These are phyloP conservation scores for Mesorhabditis belari DNA, from an alignment of 2,888 invertebrate genomes.

Conservation along the genomic window DNA sequence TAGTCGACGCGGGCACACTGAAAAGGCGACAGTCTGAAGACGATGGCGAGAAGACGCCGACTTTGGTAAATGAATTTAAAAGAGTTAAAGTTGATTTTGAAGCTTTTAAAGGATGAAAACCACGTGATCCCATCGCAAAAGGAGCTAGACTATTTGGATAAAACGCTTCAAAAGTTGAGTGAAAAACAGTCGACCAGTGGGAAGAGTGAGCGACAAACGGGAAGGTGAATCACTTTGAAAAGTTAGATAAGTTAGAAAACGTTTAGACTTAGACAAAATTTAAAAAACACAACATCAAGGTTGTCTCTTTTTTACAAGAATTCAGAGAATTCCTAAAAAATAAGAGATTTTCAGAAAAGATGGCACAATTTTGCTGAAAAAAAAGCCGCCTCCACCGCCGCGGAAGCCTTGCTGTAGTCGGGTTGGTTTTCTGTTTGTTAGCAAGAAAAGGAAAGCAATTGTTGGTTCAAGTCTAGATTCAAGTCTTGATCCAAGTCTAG, in stretches of 20 bases:
- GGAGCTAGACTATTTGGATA: not conserved
- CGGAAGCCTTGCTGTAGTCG: constrained; percentile 31
- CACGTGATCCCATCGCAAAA: not conserved
- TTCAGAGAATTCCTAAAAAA: not conserved
- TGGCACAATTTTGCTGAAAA: not conserved
- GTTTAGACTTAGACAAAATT: not conserved
- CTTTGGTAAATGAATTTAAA: not conserved
- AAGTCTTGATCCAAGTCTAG: too few species aligned
- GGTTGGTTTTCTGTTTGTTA: too few species aligned
- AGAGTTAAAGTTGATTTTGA: not conserved
- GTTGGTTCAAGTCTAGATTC: too few species aligned
- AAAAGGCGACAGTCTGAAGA: not conserved
- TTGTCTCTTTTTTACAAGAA: too few species aligned
- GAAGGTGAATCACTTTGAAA: too few species aligned
- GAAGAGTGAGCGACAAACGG: not conserved
- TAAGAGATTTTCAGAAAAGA: not conserved
- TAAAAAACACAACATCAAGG: too few species aligned
- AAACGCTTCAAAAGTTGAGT: not conserved
- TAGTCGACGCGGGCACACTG: constrained; percentile 14
- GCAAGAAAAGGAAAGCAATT: too few species aligned
- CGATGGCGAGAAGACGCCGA: not conserved
- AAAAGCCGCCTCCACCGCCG: constrained; percentile 29
- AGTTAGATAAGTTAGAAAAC: too few species aligned
- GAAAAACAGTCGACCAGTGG: not conserved
- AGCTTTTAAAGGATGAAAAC: not conserved